A percentile compares a stretch with the other conserved stretches of the same genome.
phyloP scores from a whole-genome alignment of 2,113 vertebrate genomes.

The Macquaria australasica region DNA sequence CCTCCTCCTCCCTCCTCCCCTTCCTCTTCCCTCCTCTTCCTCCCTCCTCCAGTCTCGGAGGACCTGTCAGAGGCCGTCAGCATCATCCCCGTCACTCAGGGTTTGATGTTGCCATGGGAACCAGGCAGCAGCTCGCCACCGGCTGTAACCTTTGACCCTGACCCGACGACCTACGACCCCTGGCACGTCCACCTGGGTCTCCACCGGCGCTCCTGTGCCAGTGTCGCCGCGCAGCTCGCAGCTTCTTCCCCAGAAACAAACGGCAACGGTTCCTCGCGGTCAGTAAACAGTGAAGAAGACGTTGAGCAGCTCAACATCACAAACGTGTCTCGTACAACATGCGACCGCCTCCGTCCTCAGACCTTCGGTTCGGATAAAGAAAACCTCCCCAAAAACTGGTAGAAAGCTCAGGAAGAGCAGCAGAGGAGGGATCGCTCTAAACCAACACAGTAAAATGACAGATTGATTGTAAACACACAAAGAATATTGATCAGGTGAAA shows the following conservation, averaged over 20 bases:
- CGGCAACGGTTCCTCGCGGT: constrained; percentile 24
- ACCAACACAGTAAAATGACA: too few relatives aligned
- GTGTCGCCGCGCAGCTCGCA: background rate
- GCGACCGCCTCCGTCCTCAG: too few relatives aligned
- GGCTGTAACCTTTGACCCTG: background rate
- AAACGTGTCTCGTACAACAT: too few relatives aligned
- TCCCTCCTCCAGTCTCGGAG: constrained; percentile 27
- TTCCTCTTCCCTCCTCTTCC: too few relatives aligned
- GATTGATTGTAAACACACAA: too few relatives aligned
- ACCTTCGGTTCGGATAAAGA: too few relatives aligned
- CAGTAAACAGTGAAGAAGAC: background rate
- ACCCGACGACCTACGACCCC: background rate
- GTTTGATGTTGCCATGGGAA: constrained; percentile 41
- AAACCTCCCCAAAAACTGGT: too few relatives aligned
- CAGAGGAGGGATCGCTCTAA: too few relatives aligned
- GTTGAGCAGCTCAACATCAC: too few relatives aligned
- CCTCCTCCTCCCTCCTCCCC: too few relatives aligned
- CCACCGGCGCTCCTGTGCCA: constrained; percentile 68
- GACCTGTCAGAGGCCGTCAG: background rate
- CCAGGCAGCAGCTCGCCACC: background rate
- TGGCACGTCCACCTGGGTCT: constrained; percentile 87
- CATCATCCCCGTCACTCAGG: constrained; percentile 49
- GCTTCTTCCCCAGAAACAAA: background rate
- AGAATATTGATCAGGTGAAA: too few relatives aligned
- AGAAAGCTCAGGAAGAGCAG: too few relatives aligned